Percentiles rank a stretch among this genome's conserved stretches.
These are phyloP conservation scores for Pachypanchax playfairii DNA, from an alignment of 2,113 vertebrate genomes.

Conservation along the genomic window DNA sequence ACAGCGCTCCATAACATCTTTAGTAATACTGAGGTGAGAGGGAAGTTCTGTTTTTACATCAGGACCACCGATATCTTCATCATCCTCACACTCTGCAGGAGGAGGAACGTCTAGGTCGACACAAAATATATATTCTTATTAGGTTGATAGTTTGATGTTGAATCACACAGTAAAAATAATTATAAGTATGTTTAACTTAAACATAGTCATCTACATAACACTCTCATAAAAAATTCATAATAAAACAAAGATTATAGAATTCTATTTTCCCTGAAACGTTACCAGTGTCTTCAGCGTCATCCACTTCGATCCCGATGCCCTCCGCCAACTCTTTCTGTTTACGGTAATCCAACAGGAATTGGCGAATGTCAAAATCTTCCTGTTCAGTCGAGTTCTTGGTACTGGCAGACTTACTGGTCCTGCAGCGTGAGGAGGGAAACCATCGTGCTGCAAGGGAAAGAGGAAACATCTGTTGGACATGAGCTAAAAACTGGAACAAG, in stretches of 20 bases:
- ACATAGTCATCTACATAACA: too few species aligned
- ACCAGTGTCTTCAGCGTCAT: slow-evolving; percentile 63
- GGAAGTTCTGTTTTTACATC: slow-evolving; percentile 79
- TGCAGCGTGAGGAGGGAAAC: slow-evolving; percentile 70
- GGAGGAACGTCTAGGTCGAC: slow-evolving; percentile 51
- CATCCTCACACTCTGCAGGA: slow-evolving; percentile 32
- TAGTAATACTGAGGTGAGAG: slow-evolving; percentile 81
- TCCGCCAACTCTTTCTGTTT: slow-evolving; percentile 86
- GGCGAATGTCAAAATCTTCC: slow-evolving; percentile 69
- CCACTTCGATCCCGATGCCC: slow-evolving; percentile 78
- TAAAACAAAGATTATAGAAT: too few species aligned
- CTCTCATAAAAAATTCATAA: too few species aligned
- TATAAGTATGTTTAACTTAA: too few species aligned
- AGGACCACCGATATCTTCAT: slow-evolving; percentile 25
- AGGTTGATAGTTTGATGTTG: not conserved
- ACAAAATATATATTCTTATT: not conserved
- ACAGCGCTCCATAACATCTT: slow-evolving; percentile 89
- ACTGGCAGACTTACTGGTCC: not conserved
- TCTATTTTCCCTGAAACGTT: slow-evolving; percentile 15
- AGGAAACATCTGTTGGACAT: not conserved
- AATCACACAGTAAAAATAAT: not conserved
- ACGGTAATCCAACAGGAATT: slow-evolving; percentile 84
- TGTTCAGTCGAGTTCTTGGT: slow-evolving; percentile 9
- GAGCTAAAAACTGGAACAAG: not conserved
- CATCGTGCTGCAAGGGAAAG: slow-evolving; percentile 73